These are phyloP conservation scores for Mechanitis messenoides DNA, from an alignment of 2,888 invertebrate genomes.

Conservation along the genomic window DNA sequence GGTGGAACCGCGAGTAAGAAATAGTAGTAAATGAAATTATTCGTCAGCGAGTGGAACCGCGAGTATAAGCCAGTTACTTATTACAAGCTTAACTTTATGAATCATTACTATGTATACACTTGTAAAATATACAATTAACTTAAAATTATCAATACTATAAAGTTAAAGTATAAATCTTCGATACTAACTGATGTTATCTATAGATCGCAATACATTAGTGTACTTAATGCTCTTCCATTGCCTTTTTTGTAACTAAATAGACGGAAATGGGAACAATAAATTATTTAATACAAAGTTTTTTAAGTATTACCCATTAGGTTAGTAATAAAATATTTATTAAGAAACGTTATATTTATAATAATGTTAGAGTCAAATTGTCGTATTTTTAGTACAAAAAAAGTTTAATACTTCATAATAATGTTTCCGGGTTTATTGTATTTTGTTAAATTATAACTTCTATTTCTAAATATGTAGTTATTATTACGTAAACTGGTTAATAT, in stretches of 20 bases:
- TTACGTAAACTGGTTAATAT: too few species aligned
- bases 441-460: too few species aligned
- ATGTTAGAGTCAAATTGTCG: too few species aligned
- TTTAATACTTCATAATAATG: neutral
- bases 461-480: too few species aligned
- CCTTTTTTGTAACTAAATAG: slow-evolving; percentile 21
- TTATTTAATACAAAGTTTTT: slow-evolving; percentile 21
- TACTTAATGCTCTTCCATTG: slow-evolving; percentile 12
- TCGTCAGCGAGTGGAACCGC: too few species aligned
- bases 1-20: too few species aligned
- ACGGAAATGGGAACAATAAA: slow-evolving; percentile 25
- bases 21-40: too few species aligned
- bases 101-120: neutral
- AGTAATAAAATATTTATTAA: slow-evolving; percentile 14
- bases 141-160: neutral
- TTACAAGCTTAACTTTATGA: neutral
- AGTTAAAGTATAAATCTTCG: neutral
- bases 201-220: slow-evolving; percentile 19
- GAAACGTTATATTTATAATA: too few species aligned
- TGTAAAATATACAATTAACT: slow-evolving; percentile 4
- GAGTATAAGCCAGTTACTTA: too few species aligned
- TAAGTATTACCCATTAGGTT: slow-evolving; percentile 10
- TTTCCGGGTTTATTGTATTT: too few species aligned
- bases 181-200: slow-evolving; percentile 14
- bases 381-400: too few species aligned